Percentiles rank a stretch among this genome's conserved stretches.
Conservation (phyloP, 2,888 invertebrate genomes). For the Polyommatus iphigenia region DNA sequence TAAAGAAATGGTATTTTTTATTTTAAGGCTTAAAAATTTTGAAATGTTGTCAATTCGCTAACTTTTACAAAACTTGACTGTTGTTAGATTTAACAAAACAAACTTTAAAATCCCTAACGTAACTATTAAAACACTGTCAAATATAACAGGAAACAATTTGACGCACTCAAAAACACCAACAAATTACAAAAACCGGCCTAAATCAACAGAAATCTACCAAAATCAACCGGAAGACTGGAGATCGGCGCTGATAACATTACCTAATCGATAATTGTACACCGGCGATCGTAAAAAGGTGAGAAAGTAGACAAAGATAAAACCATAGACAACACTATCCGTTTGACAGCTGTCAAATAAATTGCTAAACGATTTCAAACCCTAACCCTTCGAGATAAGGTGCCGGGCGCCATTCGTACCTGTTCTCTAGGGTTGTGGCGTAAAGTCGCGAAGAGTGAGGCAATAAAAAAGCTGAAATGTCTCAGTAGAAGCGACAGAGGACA, state of each 20-base stretch:
- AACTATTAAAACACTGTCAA: conserved; percentile 39
- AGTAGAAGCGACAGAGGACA: conserved; percentile 72
- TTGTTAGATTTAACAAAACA: conserved; percentile 3
- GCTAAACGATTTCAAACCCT: conserved; percentile 38
- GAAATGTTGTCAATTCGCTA: too few species aligned
- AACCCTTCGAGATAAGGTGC: conserved; percentile 33
- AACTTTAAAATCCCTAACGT: conserved; percentile 37
- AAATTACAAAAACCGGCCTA: conserved; percentile 65
- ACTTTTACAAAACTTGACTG: neutral
- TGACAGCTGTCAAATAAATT: conserved; percentile 22
- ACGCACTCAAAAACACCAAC: conserved; percentile 55
- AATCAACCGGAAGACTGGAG: conserved; percentile 77
- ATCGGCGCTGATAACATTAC: conserved; percentile 74
- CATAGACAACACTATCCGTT: conserved; percentile 44
- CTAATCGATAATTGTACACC: conserved; percentile 80
- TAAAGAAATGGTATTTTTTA: too few species aligned
- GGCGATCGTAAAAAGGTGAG: conserved; percentile 79
- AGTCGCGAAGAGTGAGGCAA: conserved; percentile 76
- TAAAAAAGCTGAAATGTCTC: conserved; percentile 80
- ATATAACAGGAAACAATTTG: conserved; percentile 55
- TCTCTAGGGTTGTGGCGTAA: conserved; percentile 49
- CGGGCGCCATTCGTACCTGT: conserved; percentile 27
- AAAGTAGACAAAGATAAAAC: conserved; percentile 77
- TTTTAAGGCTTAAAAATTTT: too few species aligned
- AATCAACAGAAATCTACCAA: conserved; percentile 73